Evolutionary conservation across 2,797 vertebrate species (phyloP), one percentile per base, ranked within the genome.

Genomic region (Phalloptychus januarius): DNA sequence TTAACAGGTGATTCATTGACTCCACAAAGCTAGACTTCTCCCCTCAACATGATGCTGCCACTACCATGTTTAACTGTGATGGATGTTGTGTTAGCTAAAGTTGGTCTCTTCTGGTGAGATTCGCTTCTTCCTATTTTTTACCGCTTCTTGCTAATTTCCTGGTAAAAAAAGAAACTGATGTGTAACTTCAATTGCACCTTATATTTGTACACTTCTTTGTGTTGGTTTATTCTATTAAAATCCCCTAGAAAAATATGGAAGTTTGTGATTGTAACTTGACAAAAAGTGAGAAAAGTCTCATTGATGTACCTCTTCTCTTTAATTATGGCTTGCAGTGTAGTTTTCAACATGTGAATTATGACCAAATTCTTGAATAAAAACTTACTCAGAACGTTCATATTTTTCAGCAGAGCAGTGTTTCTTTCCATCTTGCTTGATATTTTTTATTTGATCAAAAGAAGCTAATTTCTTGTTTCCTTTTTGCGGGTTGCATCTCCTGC

Each of bases 351-450:
- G 42, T 63, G 10, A 31, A 71, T 28, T 45, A 38, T 77, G 23
- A 74, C 46, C 18, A 56, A 10, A 50, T 33, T 2, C 67, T 25
- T 86, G 13, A 83, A 80, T 86, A 87, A 87, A 87, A 2, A 71
- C 8, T 23, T 36, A 36, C 7, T 33, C 15, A 2, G 38, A 23
- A 56, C 45, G 10, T 18, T 8, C 11, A 20, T 8, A 31, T 67
- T 48, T 71, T 8, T 75, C 11, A 75, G 5, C 75, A 58, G 54
- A 58, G 12, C 36, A 4, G 2, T 5, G 36, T 18, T 40, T 23
- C 63, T 67, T 67, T 40, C 36, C 63, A 67, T 11, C 33, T 23
- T 65, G 18, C 16, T 38, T 36, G 33, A 12, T 40, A 7, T 67
- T 38, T 25, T 40, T 38, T 65, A 38, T 40, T 38, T 67, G 36